Percentiles rank a stretch among this genome's conserved stretches.
phyloP scores from a whole-genome alignment of 2,888 invertebrate genomes.

The Watsonalla binaria region DNA sequence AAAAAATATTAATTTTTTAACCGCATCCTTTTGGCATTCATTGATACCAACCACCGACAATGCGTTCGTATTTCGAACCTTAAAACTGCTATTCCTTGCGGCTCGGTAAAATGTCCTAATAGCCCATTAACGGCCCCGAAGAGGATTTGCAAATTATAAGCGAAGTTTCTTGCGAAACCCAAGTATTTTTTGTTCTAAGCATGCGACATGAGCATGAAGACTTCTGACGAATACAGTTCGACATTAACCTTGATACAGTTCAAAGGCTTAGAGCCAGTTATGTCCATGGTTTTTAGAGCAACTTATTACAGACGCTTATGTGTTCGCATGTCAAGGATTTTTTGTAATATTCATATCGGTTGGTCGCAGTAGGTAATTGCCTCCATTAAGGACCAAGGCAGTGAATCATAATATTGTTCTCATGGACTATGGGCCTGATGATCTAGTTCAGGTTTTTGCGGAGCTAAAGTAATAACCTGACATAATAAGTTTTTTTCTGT shows the following conservation, averaged over 20 bases:
- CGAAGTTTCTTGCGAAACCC: no score
- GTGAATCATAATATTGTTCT: conserved; percentile 32
- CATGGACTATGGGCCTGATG: conserved; percentile 19
- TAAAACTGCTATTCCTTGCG: no score
- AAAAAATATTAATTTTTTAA: no score
- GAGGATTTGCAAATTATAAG: no score
- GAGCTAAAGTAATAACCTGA: conserved; percentile 2
- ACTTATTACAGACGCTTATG: conserved; percentile 37
- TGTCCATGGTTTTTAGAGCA: conserved; percentile 38
- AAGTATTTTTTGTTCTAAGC: not conserved
- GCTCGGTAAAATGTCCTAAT: no score
- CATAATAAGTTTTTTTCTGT: not conserved
- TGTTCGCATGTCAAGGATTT: conserved; percentile 46
- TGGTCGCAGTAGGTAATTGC: conserved; percentile 19
- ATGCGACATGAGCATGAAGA: not conserved
- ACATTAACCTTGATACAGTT: conserved; percentile 57
- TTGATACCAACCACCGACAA: no score
- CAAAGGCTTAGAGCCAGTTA: conserved; percentile 46
- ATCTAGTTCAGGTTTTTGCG: conserved; percentile 25
- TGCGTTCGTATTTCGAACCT: no score
- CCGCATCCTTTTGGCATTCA: no score
- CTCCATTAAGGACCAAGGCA: conserved; percentile 8
- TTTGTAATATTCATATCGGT: conserved; percentile 34
- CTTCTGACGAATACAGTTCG: not conserved
- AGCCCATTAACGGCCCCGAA: no score